Conservation (phyloP, 2,888 invertebrate genomes). For the Carabus problematicus region DNA sequence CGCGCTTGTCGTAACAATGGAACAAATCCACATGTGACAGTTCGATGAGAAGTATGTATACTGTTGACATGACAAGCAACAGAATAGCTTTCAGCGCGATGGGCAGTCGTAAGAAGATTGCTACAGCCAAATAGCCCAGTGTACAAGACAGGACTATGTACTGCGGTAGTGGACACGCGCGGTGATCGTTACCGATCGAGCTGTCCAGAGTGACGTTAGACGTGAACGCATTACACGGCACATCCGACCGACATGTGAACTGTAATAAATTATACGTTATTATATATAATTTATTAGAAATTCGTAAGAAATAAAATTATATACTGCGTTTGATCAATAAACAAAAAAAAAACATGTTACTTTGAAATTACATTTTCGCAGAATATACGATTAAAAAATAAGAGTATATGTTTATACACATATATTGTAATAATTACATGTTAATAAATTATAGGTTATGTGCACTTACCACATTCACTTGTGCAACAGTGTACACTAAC, state of each 20-base stretch:
- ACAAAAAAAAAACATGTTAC: too few species aligned
- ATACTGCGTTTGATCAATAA: neutral
- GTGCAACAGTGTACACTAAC: constrained; percentile 86
- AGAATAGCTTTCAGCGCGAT: constrained; percentile 82
- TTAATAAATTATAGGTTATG: neutral
- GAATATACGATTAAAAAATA: neutral
- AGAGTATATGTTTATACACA: neutral
- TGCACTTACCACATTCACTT: constrained; percentile 88
- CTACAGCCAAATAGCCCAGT: constrained; percentile 83
- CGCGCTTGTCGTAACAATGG: constrained; percentile 79
- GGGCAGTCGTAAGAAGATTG: constrained; percentile 83
- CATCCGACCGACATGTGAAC: constrained; percentile 70
- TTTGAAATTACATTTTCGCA: too few species aligned
- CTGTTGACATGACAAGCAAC: constrained; percentile 77
- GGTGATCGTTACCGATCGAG: constrained; percentile 65
- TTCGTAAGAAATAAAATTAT: neutral
- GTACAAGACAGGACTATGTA: constrained; percentile 87
- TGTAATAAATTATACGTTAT: constrained; percentile 52
- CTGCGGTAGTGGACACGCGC: constrained; percentile 84
- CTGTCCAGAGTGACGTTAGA: constrained; percentile 63
- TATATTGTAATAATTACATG: neutral
- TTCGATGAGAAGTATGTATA: constrained; percentile 82
- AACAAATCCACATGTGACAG: constrained; percentile 82
- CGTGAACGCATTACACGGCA: constrained; percentile 60
- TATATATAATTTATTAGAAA: neutral